These are phyloP conservation scores for Phalacrocorax aristotelis DNA, from an alignment of 2,113 vertebrate species.

Conservation along the genomic window DNA sequence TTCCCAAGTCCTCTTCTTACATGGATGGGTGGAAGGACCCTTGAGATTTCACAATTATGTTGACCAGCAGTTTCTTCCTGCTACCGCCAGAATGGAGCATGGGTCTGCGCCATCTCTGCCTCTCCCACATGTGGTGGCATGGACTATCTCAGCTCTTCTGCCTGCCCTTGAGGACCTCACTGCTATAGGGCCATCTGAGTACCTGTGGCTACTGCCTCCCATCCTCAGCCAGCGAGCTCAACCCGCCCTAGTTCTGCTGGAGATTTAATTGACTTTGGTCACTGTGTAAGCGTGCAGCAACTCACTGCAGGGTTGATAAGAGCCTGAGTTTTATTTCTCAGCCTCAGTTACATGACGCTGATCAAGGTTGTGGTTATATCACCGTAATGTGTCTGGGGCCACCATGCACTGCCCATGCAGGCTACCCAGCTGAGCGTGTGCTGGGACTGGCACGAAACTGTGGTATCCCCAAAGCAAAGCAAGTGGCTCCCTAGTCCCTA, in stretches of 20 bases:
- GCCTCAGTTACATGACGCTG: background rate
- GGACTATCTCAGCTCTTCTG: background rate
- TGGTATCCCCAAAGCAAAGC: background rate
- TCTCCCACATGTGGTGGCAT: accelerated
- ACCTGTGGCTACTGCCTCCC: background rate
- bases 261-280: background rate
- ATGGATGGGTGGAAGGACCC: background rate
- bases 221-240: background rate
- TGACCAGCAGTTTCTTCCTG: background rate
- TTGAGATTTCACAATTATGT: background rate
- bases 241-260: accelerated
- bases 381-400: background rate
- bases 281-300: accelerated
- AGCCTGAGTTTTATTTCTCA: background rate
- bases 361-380: background rate
- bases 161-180: background rate
- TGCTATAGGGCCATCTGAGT: background rate
- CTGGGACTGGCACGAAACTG: accelerated
- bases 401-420: background rate
- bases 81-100: accelerated
- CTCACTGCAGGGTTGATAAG: background rate
- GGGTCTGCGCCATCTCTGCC: background rate
- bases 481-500: accelerated
- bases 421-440: background rate
- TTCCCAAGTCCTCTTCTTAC: constrained; percentile 31